Base-by-base conservation (phyloP, 2,113 vertebrate genomes). In the Lethenteron reissneri region DNA sequence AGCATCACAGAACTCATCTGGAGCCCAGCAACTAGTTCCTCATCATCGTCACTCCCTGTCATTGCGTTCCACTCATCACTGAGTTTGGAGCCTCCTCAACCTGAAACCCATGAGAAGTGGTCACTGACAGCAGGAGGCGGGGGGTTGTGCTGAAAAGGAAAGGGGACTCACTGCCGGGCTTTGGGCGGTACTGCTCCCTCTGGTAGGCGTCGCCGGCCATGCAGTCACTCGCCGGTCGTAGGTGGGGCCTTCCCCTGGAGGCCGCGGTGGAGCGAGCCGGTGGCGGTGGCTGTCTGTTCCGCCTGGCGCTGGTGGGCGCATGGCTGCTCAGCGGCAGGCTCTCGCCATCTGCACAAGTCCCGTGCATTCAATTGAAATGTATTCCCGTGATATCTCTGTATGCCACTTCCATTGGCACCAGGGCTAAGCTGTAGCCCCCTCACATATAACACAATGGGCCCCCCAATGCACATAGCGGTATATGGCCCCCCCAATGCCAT, bases 131-230 rank as follows among this genome's bases (percentile, higher is more conserved):
- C 70, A 70, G 73, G 1, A 2, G 9, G 56, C 69, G 41, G 71
- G 7, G 69, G 12, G 1, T 56, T 13, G 69, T 6, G 71, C 19
- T 8, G 12, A 15, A 12, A 17, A 12, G 71, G n/a, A 8, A 9
- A 1, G 60, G 58, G 2, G 2, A 79, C 83, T 75, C 78, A 97
- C 92, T 76, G 64, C 74, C 82, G 3, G 87, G 81, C 71, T 69
- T 79, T 3, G 89, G 88, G 56, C 71, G 79, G 78, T 89, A 97
- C 74, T 73, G 80, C 71, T 95, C 89, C 58, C 85, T 81, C 9
- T 10, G 69, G 58, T 95, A 96, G 79, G 80, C 86, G 77, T 83
- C 79, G 8, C 83, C 88, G 25, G 86, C 84, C 25, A 76, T 82
- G 78, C 94, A 97, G 9, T 76, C 64, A 17, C 82, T 77, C 10